Evolutionary conservation across 2,888 invertebrate species (phyloP), one percentile per base, ranked within the genome.

Genomic region (Cephus spinipes): DNA sequence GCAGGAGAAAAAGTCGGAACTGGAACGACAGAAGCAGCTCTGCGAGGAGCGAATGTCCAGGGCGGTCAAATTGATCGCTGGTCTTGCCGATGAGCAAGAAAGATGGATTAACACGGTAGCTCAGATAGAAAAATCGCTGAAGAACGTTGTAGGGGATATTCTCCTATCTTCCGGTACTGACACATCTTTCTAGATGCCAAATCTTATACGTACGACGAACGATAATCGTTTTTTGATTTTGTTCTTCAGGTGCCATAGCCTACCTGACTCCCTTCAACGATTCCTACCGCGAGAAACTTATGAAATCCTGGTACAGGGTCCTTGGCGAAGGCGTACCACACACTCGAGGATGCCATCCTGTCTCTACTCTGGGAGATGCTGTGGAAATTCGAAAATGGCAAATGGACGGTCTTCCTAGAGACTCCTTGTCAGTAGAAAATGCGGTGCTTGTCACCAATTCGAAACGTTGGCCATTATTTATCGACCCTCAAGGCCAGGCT

Each of bases 401-500:
- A 88, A 94, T 98, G 87, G 95, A 95, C 87, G 98, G 97, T 0
- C 92, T 98, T 73, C 98, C 98, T 0, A 94, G 96, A 12, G 98
- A 98, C 90, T 93, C 94, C 15, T 94, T 98, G 85, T 97, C 97
- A 0, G 96, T 97, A 68, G 98, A 98, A 91, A 98, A 97, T 80
- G 97, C 97, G 3, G 96, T 98, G 73, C 94, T 98, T 80, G 96
- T 97, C 81, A 94, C 94, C 71, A 95, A 96, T 91, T 97, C 98
- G 0, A 94, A 95, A 31, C 94, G 98, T 68, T 98, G 97, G 95
- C 97, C 98, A 1, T 93, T 98, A 68, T 96, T 98, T 91, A 96
- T 98, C 82, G 98, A 98, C 92, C 98, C 98, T 0, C 98, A 98
- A 92, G 96, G 96, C 12, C 98, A 98, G 90, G 98, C 98, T 40